Percentiles rank a stretch among this genome's conserved stretches.
These are phyloP conservation scores for Sylvietta virens DNA, from an alignment of 2,113 vertebrate genomes.

Conservation along the genomic window DNA sequence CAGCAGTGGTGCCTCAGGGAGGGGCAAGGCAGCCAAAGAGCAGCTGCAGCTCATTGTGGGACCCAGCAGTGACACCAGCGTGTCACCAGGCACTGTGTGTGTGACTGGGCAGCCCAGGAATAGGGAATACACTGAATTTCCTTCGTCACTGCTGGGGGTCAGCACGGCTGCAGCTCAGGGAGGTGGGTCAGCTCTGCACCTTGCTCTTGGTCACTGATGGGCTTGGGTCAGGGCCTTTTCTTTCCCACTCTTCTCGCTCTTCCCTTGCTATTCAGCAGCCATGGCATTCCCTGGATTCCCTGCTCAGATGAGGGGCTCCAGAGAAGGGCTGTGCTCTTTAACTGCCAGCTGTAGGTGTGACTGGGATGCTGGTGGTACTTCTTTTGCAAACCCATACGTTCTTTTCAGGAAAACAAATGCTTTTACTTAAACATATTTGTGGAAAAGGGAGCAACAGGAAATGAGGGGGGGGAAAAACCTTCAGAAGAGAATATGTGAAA, in stretches of 20 bases:
- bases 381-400: not conserved
- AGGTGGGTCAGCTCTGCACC: not conserved
- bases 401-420: not conserved
- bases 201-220: not conserved
- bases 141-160: not conserved
- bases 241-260: not conserved
- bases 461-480: fast-evolving
- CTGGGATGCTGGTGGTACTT: not conserved
- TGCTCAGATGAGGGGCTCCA: not conserved
- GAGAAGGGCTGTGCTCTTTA: not conserved
- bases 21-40: not conserved
- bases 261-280: not conserved
- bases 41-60: not conserved
- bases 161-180: not conserved
- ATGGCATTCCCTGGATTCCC: not conserved
- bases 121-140: not conserved
- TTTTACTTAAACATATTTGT: not conserved
- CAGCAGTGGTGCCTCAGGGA: not conserved
- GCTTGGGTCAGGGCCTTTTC: not conserved
- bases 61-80: not conserved
- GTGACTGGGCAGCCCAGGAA: not conserved
- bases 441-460: not conserved
- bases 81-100: not conserved
- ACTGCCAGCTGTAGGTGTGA: not conserved
- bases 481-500: not conserved